Evolutionary conservation across 2,888 invertebrate genomes (phyloP), one percentile per base, ranked within the genome.

Genomic region (Dysmachus trigonus): DNA sequence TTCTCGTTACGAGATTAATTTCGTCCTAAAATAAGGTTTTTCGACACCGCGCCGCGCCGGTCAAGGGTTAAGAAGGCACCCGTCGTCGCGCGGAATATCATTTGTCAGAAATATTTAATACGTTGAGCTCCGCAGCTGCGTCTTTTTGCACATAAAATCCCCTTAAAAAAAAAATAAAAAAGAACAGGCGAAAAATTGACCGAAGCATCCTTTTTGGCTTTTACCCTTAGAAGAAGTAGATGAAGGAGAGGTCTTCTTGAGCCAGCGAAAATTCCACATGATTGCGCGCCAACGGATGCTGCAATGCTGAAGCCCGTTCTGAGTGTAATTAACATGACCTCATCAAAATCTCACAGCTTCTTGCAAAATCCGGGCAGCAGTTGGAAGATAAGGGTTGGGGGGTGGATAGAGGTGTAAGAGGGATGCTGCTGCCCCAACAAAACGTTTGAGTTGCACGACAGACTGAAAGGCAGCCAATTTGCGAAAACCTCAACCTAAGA

Each of bases 291-390:
- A 10, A 10, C 38, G 27, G 33, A 82, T 76, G 38, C 27, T 72
- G 83, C 83, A 83, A 18, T 33, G 35, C 38, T 38, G 5, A 18
- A 72, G 31, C 71, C 72, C 41, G 47, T 47, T 47, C 18, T 71
- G 0, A 87, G 85, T 87, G 79, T 87, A 87, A 87, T 87, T 87
- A 87, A 87, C 87, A 85, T 87, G 87, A 86, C 86, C 86, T 87
- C 85, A 87, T 87, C 87, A 87, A 87, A 87, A 86, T 86, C 77
- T 83, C 22, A n/a, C n/a, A 47, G 83, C 77, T 47, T 47, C 73
- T 33, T 30, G 76, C 8, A 41, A 22, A 18, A 79, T 47, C 35
- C 27, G 8, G 8, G 38, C 47, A 87, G 38, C 38, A 27, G 41
- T 7, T 72, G 73, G 0, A 41, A 13, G 10, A 41, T 41, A n/a